Conservation (phyloP, 2,888 invertebrate species). For the Thymelicus lineola region DNA sequence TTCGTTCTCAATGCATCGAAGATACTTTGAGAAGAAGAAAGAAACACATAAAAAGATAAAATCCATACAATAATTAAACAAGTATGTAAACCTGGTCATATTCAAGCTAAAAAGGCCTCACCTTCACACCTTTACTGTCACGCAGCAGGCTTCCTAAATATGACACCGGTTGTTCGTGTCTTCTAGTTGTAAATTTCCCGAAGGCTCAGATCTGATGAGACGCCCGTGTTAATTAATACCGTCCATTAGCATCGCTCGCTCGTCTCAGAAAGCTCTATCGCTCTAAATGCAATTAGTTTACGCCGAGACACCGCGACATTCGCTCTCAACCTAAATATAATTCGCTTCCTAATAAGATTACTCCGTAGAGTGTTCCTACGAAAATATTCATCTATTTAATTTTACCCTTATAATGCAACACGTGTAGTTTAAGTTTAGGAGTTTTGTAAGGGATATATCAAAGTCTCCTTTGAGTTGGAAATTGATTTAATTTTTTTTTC, state of each 20-base stretch:
- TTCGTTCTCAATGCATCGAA: no score
- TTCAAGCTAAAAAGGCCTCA: no score
- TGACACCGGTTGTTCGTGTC: background rate
- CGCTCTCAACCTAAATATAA: conserved; percentile 76
- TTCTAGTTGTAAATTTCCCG: conserved; percentile 57
- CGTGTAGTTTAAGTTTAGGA: background rate
- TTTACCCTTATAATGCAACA: background rate
- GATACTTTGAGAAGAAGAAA: no score
- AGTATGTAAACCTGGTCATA: no score
- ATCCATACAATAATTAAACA: no score
- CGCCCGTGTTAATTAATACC: conserved; percentile 80
- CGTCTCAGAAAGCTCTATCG: conserved; percentile 71
- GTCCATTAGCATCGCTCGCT: conserved; percentile 81
- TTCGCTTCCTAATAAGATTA: conserved; percentile 77
- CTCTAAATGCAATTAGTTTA: conserved; percentile 79
- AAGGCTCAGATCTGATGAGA: conserved; percentile 74
- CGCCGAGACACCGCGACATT: conserved; percentile 71
- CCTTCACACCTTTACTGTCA: no score
- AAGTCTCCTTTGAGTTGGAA: no score
- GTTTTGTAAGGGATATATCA: background rate
- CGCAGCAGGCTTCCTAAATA: background rate
- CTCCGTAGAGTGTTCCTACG: conserved; percentile 69
- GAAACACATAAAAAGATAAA: no score
- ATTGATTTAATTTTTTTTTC: no score
- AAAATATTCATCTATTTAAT: conserved; percentile 59